Evolutionary conservation across 2,888 invertebrate species (phyloP).

Genomic region (Drosophila setosimentum): DNA sequence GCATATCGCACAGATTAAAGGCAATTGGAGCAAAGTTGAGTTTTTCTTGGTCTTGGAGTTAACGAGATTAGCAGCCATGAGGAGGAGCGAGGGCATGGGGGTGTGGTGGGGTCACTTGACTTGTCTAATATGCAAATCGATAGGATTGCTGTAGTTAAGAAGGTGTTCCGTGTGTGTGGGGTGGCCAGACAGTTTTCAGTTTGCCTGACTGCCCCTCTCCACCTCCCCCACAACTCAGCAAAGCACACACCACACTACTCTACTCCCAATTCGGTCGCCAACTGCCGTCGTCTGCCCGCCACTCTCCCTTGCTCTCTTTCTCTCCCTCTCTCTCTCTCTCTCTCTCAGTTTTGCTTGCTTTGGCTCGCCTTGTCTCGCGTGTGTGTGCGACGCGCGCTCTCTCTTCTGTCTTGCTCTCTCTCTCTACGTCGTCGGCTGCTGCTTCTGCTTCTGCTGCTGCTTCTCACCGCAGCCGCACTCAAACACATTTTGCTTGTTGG

Average conservation of each 20-base stretch:
- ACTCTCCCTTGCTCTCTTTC: slow-evolving; percentile 48
- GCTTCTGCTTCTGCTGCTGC: slow-evolving; percentile 41
- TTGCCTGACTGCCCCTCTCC: slow-evolving; percentile 5
- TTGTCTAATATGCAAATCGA: slow-evolving; percentile 68
- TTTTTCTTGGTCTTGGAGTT: neutral
- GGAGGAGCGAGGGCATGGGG: neutral
- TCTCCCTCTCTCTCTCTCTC: slow-evolving; percentile 8
- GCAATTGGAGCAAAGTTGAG: slow-evolving; percentile 31
- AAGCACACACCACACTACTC: slow-evolving; percentile 28
- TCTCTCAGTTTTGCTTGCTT: slow-evolving; percentile 38
- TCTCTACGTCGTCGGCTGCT: slow-evolving; percentile 37
- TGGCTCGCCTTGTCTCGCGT: slow-evolving; percentile 65
- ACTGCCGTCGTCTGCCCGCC: slow-evolving; percentile 56
- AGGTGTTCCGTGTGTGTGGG: slow-evolving; percentile 44
- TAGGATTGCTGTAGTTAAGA: slow-evolving; percentile 47
- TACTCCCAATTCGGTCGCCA: slow-evolving; percentile 57
- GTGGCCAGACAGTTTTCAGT: slow-evolving; percentile 71
- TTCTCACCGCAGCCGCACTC: slow-evolving; percentile 74
- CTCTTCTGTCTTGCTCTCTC: slow-evolving; percentile 57
- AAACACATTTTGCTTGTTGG: slow-evolving; percentile 76
- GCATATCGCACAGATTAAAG: slow-evolving; percentile 39
- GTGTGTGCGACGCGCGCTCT: slow-evolving; percentile 75
- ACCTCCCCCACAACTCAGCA: slow-evolving; percentile 15
- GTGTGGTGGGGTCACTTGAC: slow-evolving; percentile 33
- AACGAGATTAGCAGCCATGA: slow-evolving; percentile 5